Base-by-base conservation (phyloP, 2,113 vertebrate genomes). In the Mus spicilegus region DNA sequence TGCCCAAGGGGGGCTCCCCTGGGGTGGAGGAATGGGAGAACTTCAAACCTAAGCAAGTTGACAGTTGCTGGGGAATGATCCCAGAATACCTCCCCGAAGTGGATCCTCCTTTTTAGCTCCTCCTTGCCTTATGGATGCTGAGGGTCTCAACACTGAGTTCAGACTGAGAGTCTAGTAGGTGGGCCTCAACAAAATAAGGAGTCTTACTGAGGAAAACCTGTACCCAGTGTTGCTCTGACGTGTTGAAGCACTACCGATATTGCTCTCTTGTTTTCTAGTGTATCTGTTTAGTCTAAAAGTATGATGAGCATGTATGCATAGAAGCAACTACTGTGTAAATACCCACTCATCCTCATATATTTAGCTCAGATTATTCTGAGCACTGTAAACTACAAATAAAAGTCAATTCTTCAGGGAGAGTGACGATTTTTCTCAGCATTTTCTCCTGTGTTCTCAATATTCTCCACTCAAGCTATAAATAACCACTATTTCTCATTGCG, bases 361-460 rank as follows among this genome's bases (percentile, higher is more conserved):
- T 56, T 65, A 72, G 56, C 42, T 90, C 42, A 65, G 39, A 65
- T 49, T 51, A 87, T 89, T 77, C 49, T 54, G 49, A 89, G 78
- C 39, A 19, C 94, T 58, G 42, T 36, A 87, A 80, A 75, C 49
- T 93, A n/a, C 88, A 93, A 90, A 42, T 58, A 65, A 92, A 94
- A 77, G 75, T 89, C n/a, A 5, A 80, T 92, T 93, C 39, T 65
- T 1, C 36, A 54, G 33, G 56, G 33, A 73, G 28, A 82, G 28
- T 67, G n/a, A 28, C 24, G 1, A 28, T 77, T 72, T 92, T 67
- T 22, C 67, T 78, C 49, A n/a, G 56, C 39, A 39, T 89, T 95
- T 87, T 85, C 69, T 90, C 49, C 72, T 69, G 63, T 26, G 69
- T 70, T 93, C 56, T 72, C 30, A 76, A n/a, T 3, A 58, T n/a